Evolutionary conservation across 2,888 invertebrate species (phyloP).

Genomic region (Dilophus febrilis): DNA sequence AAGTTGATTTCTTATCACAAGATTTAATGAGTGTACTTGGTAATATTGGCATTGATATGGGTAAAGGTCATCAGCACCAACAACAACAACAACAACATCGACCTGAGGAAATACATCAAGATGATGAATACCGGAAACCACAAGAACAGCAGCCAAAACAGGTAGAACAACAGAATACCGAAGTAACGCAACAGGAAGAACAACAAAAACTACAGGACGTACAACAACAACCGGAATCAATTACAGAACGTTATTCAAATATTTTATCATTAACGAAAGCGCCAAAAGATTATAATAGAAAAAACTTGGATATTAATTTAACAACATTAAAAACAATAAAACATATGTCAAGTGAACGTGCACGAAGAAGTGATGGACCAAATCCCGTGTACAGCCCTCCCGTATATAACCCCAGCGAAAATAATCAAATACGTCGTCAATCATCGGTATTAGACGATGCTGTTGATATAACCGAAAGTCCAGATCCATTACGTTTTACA

Average conservation of each 20-base stretch:
- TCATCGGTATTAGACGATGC: constrained; percentile 12
- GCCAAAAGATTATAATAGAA: too few species aligned
- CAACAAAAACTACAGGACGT: constrained; percentile 5
- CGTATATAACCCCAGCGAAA: constrained; percentile 20
- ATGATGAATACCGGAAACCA: constrained; percentile 8
- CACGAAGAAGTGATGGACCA: constrained; percentile 28
- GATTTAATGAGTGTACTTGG: constrained; percentile 20
- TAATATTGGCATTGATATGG: constrained; percentile 21
- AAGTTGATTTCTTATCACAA: constrained; percentile 25
- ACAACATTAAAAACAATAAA: constrained; percentile 20
- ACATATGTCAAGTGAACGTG: constrained; percentile 18
- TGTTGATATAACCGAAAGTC: constrained; percentile 9
- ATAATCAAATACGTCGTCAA: constrained; percentile 36
- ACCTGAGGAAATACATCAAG: background rate
- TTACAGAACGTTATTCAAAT: constrained; percentile 27
- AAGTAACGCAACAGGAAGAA: constrained; percentile 6
- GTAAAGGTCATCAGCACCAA: constrained; percentile 8
- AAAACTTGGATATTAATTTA: constrained; percentile 27
- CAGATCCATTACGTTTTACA: constrained; percentile 19
- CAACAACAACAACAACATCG: constrained; percentile 5
- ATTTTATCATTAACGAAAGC: too few species aligned
- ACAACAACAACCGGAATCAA: constrained; percentile 24
- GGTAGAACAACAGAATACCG: constrained; percentile 1
- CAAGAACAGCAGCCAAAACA: constrained; percentile 3
- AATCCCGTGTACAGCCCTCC: too few species aligned